Percentiles rank a stretch among this genome's conserved stretches.
Conservation (phyloP, 64 coral and sea anemone genomes). For the Stylophora pistillata region DNA sequence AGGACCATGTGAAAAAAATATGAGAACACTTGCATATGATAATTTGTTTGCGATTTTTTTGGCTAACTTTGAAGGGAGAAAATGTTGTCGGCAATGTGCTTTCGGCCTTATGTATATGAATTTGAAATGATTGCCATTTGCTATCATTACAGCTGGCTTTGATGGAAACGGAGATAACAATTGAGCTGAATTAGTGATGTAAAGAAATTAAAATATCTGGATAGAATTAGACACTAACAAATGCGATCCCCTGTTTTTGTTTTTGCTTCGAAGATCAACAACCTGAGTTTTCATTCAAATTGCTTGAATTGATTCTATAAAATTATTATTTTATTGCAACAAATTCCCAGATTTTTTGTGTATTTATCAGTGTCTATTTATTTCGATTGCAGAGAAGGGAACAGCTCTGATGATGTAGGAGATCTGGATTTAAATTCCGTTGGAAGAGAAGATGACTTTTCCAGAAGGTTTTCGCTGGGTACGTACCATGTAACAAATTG, state of each 20-base stretch:
- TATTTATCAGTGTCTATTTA: neutral
- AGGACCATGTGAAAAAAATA: neutral
- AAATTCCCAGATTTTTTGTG: neutral
- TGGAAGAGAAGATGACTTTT: slow-evolving; percentile 22
- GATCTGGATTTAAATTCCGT: slow-evolving; percentile 18
- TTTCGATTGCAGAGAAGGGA: slow-evolving; percentile 1
- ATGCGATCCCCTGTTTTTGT: neutral
- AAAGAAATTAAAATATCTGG: neutral
- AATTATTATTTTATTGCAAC: neutral
- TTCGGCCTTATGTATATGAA: neutral
- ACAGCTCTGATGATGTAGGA: slow-evolving; percentile 30
- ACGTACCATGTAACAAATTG: neutral
- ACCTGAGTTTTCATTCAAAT: neutral
- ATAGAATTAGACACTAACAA: neutral
- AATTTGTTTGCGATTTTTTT: neutral
- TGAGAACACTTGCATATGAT: neutral
- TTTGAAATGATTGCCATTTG: neutral
- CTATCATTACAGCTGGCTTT: neutral
- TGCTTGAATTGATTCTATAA: neutral
- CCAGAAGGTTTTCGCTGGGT: slow-evolving; percentile 55
- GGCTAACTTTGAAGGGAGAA: neutral
- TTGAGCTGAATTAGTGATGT: neutral
- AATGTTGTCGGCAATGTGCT: neutral
- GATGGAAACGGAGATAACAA: neutral
- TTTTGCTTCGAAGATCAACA: neutral